Evolutionary conservation across 2,888 invertebrate genomes (phyloP), one percentile per base, ranked within the genome.

Genomic region (Callosobruchus maculatus): DNA sequence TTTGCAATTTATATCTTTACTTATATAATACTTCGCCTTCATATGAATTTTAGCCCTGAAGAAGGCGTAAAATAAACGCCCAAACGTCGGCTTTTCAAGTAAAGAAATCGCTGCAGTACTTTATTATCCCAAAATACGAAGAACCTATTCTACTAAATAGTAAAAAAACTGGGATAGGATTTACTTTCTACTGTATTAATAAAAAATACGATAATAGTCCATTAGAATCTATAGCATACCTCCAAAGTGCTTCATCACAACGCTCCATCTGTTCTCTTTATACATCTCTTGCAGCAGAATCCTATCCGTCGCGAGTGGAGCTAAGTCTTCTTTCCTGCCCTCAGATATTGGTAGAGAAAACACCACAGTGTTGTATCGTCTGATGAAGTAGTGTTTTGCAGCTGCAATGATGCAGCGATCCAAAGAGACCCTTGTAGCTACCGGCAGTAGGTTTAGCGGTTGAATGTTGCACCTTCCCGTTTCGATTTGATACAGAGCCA

Each of bases 321-420:
- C 49, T 49, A 18, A 13, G 4, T 49, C 49, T 7, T 49, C 49
- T 7, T 49, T 49, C 13, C 13, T 49, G 49, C 18, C 13, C 13
- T 49, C 9, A 49, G 13, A 5, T 13, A 49, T 49, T 7, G 78
- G 77, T 21, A 77, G n/a, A 0, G 74, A 49, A 49, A 49, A 49
- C 13, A 49, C 1, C 13, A 49, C 13, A 13, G 49, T 49, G 13
- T 49, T 49, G 49, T 13, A 49, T 1, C 18, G 49, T 18, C 21
- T 70, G 3, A 20, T 70, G 31, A 79, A 79, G 49, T 73, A 79
- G 7, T 18, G 68, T 72, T 72, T 76, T 13, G 73, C 31, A 22
- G 75, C 76, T 76, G 77, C 72, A 9, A 74, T 67, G 13, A 79
- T 78, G 70, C 78, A 79, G 3, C 70, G 21, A 22, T 76, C 71